These are phyloP conservation scores for Tetramorium bicarinatum DNA, from an alignment of 2,888 invertebrate genomes.

Conservation along the genomic window DNA sequence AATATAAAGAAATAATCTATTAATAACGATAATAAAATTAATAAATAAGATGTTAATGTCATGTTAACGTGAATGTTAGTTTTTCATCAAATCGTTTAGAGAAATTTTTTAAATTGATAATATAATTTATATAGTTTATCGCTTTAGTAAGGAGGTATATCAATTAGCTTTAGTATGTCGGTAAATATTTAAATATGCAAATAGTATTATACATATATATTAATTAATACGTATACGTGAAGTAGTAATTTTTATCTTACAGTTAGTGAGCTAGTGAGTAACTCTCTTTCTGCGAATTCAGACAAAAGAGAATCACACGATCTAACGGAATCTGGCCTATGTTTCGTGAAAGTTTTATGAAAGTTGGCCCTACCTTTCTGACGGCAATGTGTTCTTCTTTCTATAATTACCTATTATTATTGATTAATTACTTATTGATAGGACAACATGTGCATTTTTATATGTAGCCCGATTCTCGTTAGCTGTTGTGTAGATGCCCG, in stretches of 20 bases:
- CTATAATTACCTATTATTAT: constrained; percentile 20
- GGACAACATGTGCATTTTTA: constrained; percentile 38
- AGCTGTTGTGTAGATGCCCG: constrained; percentile 26
- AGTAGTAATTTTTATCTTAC: constrained; percentile 22
- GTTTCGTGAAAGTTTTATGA: constrained; percentile 2
- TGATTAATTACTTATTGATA: constrained; percentile 19
- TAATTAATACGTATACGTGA: constrained; percentile 14
- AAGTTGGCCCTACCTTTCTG: constrained; percentile 19
- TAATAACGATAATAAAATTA: constrained; percentile 6
- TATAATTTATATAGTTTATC: constrained; percentile 10
- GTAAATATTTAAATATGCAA: constrained; percentile 25
- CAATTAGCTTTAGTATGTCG: constrained; percentile 22
- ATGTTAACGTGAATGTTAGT: constrained; percentile 28
- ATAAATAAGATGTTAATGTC: constrained; percentile 17
- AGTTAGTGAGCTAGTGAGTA: constrained; percentile 1
- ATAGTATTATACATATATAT: too few relatives aligned
- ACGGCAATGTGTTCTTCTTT: constrained; percentile 34
- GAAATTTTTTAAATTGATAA: neutral
- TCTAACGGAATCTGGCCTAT: constrained; percentile 26
- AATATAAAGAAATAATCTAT: constrained; percentile 11
- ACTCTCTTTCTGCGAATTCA: constrained; percentile 1
- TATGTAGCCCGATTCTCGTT: constrained; percentile 26
- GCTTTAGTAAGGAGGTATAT: neutral
- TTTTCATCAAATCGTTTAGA: constrained; percentile 24
- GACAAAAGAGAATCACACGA: neutral